phyloP scores from a whole-genome alignment of 2,888 invertebrate genomes.

The Meliscaeva auricollis region DNA sequence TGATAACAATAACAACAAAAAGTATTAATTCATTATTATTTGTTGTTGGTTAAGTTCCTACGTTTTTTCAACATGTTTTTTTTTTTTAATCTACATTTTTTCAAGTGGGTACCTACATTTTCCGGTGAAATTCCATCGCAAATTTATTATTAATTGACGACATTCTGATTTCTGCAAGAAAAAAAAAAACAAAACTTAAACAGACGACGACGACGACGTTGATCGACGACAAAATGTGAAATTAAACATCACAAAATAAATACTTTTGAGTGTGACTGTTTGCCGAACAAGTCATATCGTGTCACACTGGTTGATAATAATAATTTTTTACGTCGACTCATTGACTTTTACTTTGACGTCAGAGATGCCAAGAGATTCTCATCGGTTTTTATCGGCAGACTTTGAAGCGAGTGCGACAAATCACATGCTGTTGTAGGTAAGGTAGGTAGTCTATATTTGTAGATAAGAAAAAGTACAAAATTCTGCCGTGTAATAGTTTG shows the following conservation, averaged over 20 bases:
- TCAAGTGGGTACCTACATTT: slow-evolving; percentile 27
- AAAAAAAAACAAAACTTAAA: not conserved
- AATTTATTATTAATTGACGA: slow-evolving; percentile 8
- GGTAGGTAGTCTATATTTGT: not conserved
- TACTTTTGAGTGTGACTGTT: slow-evolving; percentile 21
- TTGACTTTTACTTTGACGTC: slow-evolving; percentile 22
- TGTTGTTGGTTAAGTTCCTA: slow-evolving; percentile 29
- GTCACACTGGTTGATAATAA: slow-evolving; percentile 23
- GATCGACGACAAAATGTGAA: too few relatives aligned
- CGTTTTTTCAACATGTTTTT: slow-evolving; percentile 21
- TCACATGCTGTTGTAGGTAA: slow-evolving; percentile 1
- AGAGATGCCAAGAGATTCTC: slow-evolving; percentile 13
- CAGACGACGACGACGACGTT: not conserved
- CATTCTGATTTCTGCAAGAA: slow-evolving; percentile 3
- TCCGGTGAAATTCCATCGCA: slow-evolving; percentile 45
- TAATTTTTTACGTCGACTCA: slow-evolving; percentile 32
- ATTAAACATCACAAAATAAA: not conserved
- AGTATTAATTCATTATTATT: not conserved
- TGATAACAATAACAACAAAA: slow-evolving; percentile 43
- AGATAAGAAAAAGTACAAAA: slow-evolving; percentile 1
- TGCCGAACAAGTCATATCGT: slow-evolving; percentile 17
- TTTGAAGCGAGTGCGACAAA: slow-evolving; percentile 18
- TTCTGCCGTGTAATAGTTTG: slow-evolving; percentile 19
- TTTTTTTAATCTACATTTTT: not conserved
- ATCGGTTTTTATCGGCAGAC: slow-evolving; percentile 16